Evolutionary conservation across 2,113 vertebrate species (phyloP), one percentile per base, ranked within the genome.

Genomic region (Anser brachyrhynchus): DNA sequence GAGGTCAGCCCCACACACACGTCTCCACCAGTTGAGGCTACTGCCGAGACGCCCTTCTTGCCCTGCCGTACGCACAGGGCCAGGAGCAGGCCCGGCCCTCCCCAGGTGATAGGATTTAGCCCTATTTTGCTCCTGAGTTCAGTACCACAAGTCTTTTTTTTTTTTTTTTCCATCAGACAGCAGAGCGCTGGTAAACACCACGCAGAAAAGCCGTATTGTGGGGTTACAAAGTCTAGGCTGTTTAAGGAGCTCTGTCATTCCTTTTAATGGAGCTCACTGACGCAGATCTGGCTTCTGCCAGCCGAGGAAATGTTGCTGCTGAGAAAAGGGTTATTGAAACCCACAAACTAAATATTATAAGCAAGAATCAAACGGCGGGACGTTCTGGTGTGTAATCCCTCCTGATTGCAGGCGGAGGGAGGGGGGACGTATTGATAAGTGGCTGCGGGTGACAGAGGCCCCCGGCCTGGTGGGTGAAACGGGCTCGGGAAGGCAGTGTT

Each of bases 181-280:
- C 91, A 93, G 77, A 96, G 96, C 22, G 3, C 92, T 97, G 93
- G 96, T 96, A 96, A 96, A 97, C 89, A 93, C 95, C 89, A 93
- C 69, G 86, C 93, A 96, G 87, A 97, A 96, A 97, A 97, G 95
- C 95, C 67, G 87, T 96, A 95, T 89, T 95, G 95, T 96, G 95
- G 94, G 96, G 95, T 92, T 96, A 96, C 94, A 95, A 96, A 96
- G 94, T 96, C 96, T 96, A 75, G 95, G 95, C 95, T 97, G 93
- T 96, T 96, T 94, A 90, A 96, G 96, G 94, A 97, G 90, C 77
- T 93, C 92, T 97, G 96, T 96, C 93, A 94, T 97, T 97, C 90
- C 92, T 95, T 97, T 96, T 94, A 95, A 96, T 92, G 93, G 95
- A 93, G 90, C 93, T 96, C 88, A 94, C 91, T 94, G 96, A 96